Conservation (phyloP, 2,797 vertebrate genomes). For the Yasuhikotakia modesta region DNA sequence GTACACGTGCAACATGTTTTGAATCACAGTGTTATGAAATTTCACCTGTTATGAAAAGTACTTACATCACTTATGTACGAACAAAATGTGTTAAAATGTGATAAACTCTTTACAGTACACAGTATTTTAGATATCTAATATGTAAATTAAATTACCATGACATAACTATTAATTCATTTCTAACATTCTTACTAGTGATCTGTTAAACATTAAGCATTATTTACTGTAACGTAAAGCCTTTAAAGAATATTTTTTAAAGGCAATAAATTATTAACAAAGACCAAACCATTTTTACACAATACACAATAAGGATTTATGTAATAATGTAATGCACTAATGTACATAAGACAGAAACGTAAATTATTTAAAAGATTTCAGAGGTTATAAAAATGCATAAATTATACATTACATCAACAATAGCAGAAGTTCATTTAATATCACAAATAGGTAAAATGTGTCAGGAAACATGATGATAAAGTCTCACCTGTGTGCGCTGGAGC, state of each 20-base stretch:
- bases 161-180: not conserved
- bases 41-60: not conserved
- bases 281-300: not conserved
- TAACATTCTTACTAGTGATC: no score
- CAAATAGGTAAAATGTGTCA: not conserved
- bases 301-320: not conserved
- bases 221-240: not conserved
- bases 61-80: not conserved
- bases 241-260: not conserved
- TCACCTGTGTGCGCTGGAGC: constrained; percentile 36
- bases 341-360: not conserved
- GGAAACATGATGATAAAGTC: not conserved
- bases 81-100: not conserved
- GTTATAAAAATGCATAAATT: no score
- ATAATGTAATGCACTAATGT: not conserved
- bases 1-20: not conserved
- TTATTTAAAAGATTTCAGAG: no score
- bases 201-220: not conserved
- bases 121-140: not conserved
- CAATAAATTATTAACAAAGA: not conserved
- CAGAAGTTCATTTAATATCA: not conserved
- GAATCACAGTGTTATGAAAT: constrained; percentile 4
- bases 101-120: not conserved
- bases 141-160: not conserved
- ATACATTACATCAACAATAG: not conserved